These are phyloP conservation scores for Caenorhabditis parvicauda DNA, from an alignment of 2,888 invertebrate species.

Conservation along the genomic window DNA sequence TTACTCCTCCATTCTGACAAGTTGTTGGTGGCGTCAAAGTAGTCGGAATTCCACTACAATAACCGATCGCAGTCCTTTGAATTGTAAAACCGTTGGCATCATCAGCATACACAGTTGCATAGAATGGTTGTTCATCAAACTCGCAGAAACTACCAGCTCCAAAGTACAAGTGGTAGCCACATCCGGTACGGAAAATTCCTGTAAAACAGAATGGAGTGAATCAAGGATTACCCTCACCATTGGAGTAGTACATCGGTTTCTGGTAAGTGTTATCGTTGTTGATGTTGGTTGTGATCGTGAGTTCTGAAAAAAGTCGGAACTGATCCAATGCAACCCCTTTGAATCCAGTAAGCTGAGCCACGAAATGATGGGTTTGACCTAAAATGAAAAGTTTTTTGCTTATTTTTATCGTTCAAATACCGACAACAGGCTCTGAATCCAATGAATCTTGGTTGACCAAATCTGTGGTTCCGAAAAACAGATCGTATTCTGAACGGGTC, in stretches of 20 bases:
- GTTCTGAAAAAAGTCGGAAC: slow-evolving; percentile 50
- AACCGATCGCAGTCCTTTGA: slow-evolving; percentile 43
- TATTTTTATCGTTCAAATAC: slow-evolving; percentile 17
- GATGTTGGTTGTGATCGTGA: slow-evolving; percentile 40
- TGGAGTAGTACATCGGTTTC: slow-evolving; percentile 49
- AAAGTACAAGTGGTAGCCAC: slow-evolving; percentile 50
- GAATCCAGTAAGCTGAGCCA: slow-evolving; percentile 48
- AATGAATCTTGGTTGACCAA: slow-evolving; percentile 16
- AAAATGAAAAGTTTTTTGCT: slow-evolving; percentile 2
- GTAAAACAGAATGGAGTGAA: background rate
- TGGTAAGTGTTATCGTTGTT: slow-evolving; percentile 24
- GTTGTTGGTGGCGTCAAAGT: slow-evolving; percentile 29
- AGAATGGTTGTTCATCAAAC: slow-evolving; percentile 40
- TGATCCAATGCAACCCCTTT: slow-evolving; percentile 36
- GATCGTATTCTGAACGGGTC: slow-evolving; percentile 43
- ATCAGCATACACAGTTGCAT: slow-evolving; percentile 49
- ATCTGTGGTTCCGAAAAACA: slow-evolving; percentile 30
- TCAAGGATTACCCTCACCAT: slow-evolving; percentile 14
- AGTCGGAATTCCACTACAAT: slow-evolving; percentile 38
- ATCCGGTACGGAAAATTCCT: slow-evolving; percentile 42
- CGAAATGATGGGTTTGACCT: slow-evolving; percentile 39
- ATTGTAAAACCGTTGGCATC: slow-evolving; percentile 49
- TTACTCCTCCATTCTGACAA: slow-evolving; percentile 50
- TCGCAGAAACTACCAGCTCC: slow-evolving; percentile 47
- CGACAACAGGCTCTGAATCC: slow-evolving; percentile 31